Evolutionary conservation across 1,140 invertebrate genomes (phyloP).

Genomic region (Zophobas morio): DNA sequence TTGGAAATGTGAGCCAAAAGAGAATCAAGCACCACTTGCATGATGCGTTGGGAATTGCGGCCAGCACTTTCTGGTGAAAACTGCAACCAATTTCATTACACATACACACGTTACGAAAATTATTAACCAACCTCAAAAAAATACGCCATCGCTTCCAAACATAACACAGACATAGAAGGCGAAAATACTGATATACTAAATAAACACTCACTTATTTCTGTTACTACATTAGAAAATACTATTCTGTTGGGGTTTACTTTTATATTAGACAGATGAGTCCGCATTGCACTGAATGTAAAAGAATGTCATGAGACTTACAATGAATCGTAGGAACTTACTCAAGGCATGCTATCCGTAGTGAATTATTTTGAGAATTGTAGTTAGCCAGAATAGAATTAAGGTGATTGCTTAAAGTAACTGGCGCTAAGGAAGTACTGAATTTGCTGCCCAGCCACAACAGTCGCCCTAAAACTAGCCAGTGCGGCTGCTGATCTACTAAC

Average conservation of each 20-base stretch:
- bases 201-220: slow-evolving; percentile 15
- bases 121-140: slow-evolving; percentile 18
- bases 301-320: neutral
- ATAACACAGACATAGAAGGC: neutral
- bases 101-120: neutral
- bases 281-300: slow-evolving; percentile 13
- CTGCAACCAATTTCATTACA: slow-evolving; percentile 7
- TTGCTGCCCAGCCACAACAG: slow-evolving; percentile 35
- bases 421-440: slow-evolving; percentile 10
- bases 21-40: slow-evolving; percentile 17
- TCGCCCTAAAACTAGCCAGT: slow-evolving; percentile 36
- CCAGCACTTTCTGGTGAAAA: slow-evolving; percentile 26
- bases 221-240: slow-evolving; percentile 15
- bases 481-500: slow-evolving; percentile 28
- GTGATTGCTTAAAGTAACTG: slow-evolving; percentile 13
- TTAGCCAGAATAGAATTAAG: slow-evolving; percentile 9
- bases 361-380: slow-evolving; percentile 14
- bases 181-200: slow-evolving; percentile 17
- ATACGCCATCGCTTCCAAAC: slow-evolving; percentile 16
- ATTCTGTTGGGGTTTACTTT: slow-evolving; percentile 13
- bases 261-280: slow-evolving; percentile 2
- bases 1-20: slow-evolving; percentile 17
- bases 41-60: slow-evolving; percentile 4
- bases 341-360: slow-evolving; percentile 17
- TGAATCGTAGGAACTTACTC: slow-evolving; percentile 10